Evolutionary conservation across 2,888 invertebrate genomes (phyloP).

Genomic region (Maniola hyperantus): DNA sequence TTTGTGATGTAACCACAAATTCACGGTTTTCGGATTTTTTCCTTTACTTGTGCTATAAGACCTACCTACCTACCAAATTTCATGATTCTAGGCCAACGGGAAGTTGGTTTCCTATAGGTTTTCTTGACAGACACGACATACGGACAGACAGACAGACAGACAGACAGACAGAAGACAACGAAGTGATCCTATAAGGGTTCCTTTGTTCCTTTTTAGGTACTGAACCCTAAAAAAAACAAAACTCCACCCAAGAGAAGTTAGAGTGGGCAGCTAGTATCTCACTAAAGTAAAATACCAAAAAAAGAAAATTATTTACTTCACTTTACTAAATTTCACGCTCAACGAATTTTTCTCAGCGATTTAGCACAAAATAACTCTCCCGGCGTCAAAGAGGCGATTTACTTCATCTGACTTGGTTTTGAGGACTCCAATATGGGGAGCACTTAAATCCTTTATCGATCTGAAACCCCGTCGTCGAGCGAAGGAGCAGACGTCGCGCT

Average conservation of each 20-base stretch:
- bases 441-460: conserved; percentile 34
- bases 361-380: conserved; percentile 29
- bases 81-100: too few species aligned
- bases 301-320: neutral
- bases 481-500: conserved; percentile 27
- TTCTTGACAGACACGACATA: too few species aligned
- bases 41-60: too few species aligned
- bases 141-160: too few species aligned
- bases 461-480: conserved; percentile 20
- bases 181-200: too few species aligned
- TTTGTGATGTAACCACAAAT: too few species aligned
- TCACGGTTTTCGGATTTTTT: too few species aligned
- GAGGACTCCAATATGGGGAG: conserved; percentile 24
- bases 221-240: neutral
- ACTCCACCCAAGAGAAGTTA: too few species aligned
- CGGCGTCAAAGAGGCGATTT: conserved; percentile 23
- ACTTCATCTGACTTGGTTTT: conserved; percentile 27
- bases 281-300: neutral
- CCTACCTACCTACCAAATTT: too few species aligned
- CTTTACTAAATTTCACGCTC: neutral
- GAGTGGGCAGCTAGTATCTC: neutral
- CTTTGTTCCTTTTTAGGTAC: too few species aligned
- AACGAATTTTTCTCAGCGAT: conserved; percentile 26
- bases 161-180: too few species aligned
- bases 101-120: too few species aligned